Conservation (phyloP, 2,888 invertebrate genomes). For the Drosophila tripunctata region DNA sequence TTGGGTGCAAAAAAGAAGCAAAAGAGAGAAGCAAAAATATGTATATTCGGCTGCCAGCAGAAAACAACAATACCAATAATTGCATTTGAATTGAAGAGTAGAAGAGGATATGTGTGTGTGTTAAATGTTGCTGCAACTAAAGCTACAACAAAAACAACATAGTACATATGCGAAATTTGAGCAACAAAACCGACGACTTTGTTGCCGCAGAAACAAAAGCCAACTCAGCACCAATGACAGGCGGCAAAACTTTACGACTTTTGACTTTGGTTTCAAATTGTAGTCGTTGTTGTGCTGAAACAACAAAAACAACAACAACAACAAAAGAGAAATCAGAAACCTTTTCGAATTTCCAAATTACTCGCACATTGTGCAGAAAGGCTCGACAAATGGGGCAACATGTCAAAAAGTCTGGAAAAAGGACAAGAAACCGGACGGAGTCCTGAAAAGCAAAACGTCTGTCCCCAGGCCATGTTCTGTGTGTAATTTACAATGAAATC, state of each 20-base stretch:
- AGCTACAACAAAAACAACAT: constrained; percentile 11
- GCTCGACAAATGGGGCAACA: constrained; percentile 11
- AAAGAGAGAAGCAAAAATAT: constrained; percentile 24
- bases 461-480: constrained; percentile 22
- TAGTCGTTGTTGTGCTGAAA: constrained; percentile 4
- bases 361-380: constrained; percentile 32
- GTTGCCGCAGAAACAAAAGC: constrained; percentile 29
- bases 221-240: constrained; percentile 24
- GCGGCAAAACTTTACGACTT: constrained; percentile 48
- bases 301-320: not conserved
- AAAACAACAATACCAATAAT: constrained; percentile 28
- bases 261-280: constrained; percentile 38
- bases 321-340: constrained; percentile 6
- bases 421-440: constrained; percentile 38
- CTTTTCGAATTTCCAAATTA: constrained; percentile 18
- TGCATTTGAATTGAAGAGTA: constrained; percentile 26
- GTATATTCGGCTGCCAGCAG: constrained; percentile 11
- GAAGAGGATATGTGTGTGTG: no score
- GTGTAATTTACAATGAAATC: constrained; percentile 56
- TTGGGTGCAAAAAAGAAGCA: no score
- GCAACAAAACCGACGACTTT: constrained; percentile 24
- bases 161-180: constrained; percentile 34
- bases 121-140: not conserved
- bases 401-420: constrained; percentile 46
- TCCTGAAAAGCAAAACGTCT: constrained; percentile 27